A percentile compares a stretch with the other conserved stretches of the same genome.
These are phyloP conservation scores for Chionoecetes opilio DNA, from an alignment of 1,140 invertebrate species.

Conservation along the genomic window DNA sequence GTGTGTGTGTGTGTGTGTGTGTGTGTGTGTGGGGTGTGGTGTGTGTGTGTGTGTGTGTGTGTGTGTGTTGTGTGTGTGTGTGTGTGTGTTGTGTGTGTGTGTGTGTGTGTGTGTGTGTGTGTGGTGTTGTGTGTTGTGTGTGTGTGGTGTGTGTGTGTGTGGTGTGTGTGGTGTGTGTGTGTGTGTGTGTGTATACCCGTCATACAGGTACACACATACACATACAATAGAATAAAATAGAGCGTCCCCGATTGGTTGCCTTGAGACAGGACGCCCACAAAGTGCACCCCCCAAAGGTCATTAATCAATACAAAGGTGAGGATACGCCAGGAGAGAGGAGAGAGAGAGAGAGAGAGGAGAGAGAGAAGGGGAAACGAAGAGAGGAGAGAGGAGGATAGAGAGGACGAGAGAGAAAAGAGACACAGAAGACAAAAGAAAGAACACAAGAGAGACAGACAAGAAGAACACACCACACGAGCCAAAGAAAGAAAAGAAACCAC, in stretches of 20 bases:
- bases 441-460: not conserved
- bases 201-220: too few species aligned
- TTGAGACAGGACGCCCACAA: too few species aligned
- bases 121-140: too few species aligned
- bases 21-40: not conserved
- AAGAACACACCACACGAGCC: too few species aligned
- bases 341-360: not conserved
- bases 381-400: not conserved
- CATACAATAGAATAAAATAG: too few species aligned
- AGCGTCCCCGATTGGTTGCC: too few species aligned
- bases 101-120: too few species aligned
- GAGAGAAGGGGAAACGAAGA: not conserved
- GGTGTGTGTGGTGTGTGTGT: too few species aligned
- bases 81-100: not conserved
- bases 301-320: slow-evolving; percentile 5
- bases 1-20: slow-evolving; percentile 54
- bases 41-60: slow-evolving; percentile 21
- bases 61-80: not conserved
- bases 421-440: not conserved
- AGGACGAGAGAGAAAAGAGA: not conserved
- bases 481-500: too few species aligned
- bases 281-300: too few species aligned
- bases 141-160: too few species aligned
- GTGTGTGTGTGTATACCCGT: too few species aligned
- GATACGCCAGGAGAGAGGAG: not conserved